Evolutionary conservation across 2,797 vertebrate genomes (phyloP).

Genomic region (Gymnopithys bicolor): DNA sequence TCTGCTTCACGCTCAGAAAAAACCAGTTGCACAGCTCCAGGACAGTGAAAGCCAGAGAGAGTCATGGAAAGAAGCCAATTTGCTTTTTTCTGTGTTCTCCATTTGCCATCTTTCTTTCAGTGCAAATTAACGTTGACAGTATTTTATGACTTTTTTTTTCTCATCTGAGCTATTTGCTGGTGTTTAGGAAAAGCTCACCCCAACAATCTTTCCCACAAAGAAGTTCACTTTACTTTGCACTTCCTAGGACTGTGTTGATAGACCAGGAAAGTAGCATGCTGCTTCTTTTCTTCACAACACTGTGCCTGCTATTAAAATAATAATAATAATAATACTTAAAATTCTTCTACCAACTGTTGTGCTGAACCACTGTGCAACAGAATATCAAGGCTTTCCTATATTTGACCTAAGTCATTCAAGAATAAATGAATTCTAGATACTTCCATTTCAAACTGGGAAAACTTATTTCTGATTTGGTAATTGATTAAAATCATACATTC

Average conservation of each 20-base stretch:
- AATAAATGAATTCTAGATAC: neutral
- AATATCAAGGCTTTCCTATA: neutral
- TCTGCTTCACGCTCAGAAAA: neutral
- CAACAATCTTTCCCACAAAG: neutral
- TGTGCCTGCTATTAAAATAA: neutral
- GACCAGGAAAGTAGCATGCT: neutral
- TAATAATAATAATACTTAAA: neutral
- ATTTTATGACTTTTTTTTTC: neutral
- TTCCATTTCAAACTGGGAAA: neutral
- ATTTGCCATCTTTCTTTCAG: neutral
- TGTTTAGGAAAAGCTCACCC: neutral
- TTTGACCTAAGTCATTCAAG: neutral
- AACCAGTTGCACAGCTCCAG: constrained; percentile 54
- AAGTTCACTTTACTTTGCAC: neutral
- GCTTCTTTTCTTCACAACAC: neutral
- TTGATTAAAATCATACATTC: fast-evolving
- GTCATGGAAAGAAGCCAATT: neutral
- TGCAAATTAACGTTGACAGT: neutral
- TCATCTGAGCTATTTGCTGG: neutral
- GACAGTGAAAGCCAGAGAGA: neutral
- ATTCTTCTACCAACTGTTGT: neutral
- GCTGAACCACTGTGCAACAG: neutral
- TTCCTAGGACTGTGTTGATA: neutral
- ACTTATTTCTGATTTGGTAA: neutral
- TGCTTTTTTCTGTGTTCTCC: neutral